Evolutionary conservation across 2,113 vertebrate species (phyloP).

Genomic region (Cercocebus atys): DNA sequence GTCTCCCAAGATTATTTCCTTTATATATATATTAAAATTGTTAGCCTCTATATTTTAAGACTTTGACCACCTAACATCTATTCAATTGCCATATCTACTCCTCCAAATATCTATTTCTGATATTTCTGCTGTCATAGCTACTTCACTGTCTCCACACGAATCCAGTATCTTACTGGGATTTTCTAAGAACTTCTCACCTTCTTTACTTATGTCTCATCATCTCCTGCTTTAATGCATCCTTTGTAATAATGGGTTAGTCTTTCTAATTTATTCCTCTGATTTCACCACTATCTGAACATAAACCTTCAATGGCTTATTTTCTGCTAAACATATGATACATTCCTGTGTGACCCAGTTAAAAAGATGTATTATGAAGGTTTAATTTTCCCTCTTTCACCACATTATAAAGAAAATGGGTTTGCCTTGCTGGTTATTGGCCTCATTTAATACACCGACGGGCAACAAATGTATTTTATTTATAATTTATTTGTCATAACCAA

Average conservation of each 20-base stretch:
- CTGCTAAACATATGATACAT: background rate
- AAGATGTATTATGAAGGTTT: background rate
- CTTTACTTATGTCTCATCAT: background rate
- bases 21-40: background rate
- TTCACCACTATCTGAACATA: background rate
- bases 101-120: background rate
- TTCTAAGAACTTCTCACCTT: background rate
- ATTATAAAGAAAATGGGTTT: background rate
- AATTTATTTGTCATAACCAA: background rate
- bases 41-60: background rate
- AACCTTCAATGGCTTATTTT: background rate
- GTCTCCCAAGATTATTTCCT: background rate
- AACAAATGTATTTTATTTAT: background rate
- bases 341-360: background rate
- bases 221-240: background rate
- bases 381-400: background rate
- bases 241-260: background rate
- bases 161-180: background rate
- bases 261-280: slow-evolving; percentile 9
- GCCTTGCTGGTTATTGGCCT: background rate
- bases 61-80: background rate
- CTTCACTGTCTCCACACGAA: background rate
- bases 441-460: background rate
- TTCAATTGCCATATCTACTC: background rate
- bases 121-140: background rate